phyloP scores from a whole-genome alignment of 2,888 invertebrate genomes.

The Dascillus cervinus region DNA sequence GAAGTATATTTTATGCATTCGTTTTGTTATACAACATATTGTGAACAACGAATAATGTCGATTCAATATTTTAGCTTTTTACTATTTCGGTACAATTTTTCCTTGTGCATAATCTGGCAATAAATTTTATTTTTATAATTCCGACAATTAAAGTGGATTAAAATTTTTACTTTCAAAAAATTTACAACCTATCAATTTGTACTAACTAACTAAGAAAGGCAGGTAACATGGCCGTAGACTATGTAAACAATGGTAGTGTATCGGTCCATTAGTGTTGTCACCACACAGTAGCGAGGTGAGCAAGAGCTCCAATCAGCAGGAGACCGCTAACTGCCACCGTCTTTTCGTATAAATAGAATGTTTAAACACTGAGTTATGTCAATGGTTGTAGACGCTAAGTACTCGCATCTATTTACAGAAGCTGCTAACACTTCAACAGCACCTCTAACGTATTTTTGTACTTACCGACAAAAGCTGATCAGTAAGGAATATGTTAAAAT shows the following conservation, averaged over 20 bases:
- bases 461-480: too few species aligned
- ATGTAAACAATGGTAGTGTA: not conserved
- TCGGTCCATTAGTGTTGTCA: not conserved
- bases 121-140: too few species aligned
- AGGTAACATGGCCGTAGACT: not conserved
- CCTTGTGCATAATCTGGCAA: too few species aligned
- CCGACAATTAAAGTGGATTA: too few species aligned
- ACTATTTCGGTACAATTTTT: too few species aligned
- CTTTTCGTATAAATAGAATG: conserved; percentile 18
- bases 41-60: conserved; percentile 17
- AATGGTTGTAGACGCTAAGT: not conserved
- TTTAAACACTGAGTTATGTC: conserved; percentile 13
- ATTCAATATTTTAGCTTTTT: too few species aligned
- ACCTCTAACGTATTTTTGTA: too few species aligned
- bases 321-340: conserved; percentile 18
- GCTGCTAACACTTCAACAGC: too few species aligned
- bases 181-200: too few species aligned
- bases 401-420: not conserved
- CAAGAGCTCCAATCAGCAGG: conserved; percentile 19
- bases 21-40: conserved; percentile 21
- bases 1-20: conserved; percentile 41
- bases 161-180: too few species aligned
- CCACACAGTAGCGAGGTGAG: conserved; percentile 13
- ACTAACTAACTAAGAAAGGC: too few species aligned
- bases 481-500: too few species aligned